Percentiles rank a stretch among this genome's conserved stretches.
phyloP scores from a whole-genome alignment of 2,113 vertebrate species.

The Corydoras maculifer region DNA sequence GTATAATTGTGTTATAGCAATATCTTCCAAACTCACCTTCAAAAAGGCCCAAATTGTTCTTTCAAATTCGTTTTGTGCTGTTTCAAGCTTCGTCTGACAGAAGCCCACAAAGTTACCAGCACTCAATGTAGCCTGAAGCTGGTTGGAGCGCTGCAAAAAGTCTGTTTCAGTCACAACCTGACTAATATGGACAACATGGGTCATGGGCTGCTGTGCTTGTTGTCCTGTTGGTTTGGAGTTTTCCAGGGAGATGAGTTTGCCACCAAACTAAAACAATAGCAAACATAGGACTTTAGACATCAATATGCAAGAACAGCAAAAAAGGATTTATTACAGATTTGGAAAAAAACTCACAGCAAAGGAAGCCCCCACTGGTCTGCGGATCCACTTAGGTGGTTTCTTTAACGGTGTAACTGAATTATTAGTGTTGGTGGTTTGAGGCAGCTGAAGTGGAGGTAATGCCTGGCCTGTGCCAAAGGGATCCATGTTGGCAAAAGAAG shows the following conservation, averaged over 20 bases:
- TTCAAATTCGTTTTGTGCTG: constrained; percentile 79
- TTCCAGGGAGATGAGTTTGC: constrained; percentile 86
- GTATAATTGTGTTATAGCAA: no score
- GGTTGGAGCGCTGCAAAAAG: constrained; percentile 75
- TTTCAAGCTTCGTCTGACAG: constrained; percentile 81
- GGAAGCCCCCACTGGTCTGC: constrained; percentile 83
- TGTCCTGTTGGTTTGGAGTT: constrained; percentile 59
- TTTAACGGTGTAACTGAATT: constrained; percentile 73
- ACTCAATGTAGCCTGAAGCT: constrained; percentile 79
- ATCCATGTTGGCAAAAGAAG: constrained; percentile 87
- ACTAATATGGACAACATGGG: constrained; percentile 73
- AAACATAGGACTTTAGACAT: background rate
- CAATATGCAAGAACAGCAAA: background rate
- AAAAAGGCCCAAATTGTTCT: constrained; percentile 89
- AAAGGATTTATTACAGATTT: background rate
- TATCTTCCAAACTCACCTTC: constrained; percentile 68
- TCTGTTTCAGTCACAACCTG: constrained; percentile 88
- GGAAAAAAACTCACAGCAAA: constrained; percentile 75
- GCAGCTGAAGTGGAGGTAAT: constrained; percentile 82
- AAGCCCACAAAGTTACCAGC: constrained; percentile 74
- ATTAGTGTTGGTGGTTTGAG: constrained; percentile 64
- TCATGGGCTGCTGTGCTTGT: constrained; percentile 59
- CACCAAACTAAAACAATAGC: constrained; percentile 77
- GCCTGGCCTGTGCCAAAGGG: constrained; percentile 87
- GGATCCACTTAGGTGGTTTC: constrained; percentile 93